phyloP scores from a whole-genome alignment of 2,797 vertebrate species.

The Sciurus carolinensis region DNA sequence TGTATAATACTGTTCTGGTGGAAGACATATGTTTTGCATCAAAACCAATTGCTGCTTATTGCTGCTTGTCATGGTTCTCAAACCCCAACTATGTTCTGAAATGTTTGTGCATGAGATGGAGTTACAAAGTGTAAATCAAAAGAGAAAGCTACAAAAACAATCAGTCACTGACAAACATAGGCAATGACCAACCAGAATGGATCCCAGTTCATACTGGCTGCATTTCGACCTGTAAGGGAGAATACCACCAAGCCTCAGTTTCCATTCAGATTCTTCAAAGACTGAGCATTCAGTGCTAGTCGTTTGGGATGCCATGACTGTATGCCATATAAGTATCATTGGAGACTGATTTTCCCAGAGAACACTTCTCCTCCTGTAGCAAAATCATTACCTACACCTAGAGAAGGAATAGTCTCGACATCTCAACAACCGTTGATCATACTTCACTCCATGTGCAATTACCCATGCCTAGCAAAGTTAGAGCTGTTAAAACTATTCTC shows the following conservation, averaged over 20 bases:
- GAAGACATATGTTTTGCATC: background rate
- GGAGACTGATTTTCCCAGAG: background rate
- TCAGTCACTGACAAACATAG: rapidly evolving
- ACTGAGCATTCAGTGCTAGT: background rate
- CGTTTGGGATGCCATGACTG: background rate
- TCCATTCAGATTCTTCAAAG: background rate
- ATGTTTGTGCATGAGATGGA: background rate
- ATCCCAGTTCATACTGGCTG: background rate
- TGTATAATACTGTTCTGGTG: background rate
- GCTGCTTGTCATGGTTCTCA: background rate
- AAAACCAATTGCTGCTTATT: background rate
- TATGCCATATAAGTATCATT: background rate
- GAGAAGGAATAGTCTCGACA: background rate
- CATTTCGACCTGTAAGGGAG: rapidly evolving
- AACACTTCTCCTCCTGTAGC: background rate
- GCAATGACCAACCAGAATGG: background rate
- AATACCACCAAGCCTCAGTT: background rate
- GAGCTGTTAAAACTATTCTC: conserved; percentile 50
- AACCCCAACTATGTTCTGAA: background rate
- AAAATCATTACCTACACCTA: background rate
- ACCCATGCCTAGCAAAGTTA: background rate
- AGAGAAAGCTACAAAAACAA: background rate
- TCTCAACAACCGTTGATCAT: background rate
- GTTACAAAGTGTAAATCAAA: background rate
- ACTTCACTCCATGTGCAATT: background rate